These are phyloP conservation scores for Dynastes grantii DNA, from an alignment of 2,888 invertebrate species.

Conservation along the genomic window DNA sequence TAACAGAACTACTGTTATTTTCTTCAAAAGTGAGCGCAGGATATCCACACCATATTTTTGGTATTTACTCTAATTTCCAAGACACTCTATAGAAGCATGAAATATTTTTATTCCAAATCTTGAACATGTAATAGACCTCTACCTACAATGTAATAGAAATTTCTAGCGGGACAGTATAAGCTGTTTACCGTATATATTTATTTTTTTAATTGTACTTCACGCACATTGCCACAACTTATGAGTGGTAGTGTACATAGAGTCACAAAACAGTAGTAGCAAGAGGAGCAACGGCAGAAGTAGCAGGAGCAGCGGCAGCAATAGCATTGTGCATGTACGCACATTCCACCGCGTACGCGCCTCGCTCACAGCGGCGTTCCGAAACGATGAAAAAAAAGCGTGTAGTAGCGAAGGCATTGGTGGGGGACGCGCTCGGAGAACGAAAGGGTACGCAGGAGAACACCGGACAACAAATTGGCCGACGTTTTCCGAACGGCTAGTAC, in stretches of 20 bases:
- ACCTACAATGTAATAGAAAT: too few relatives aligned
- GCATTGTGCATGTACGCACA: conserved; percentile 45
- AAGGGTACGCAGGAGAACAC: conserved; percentile 69
- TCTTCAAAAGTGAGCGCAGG: too few relatives aligned
- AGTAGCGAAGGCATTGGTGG: conserved; percentile 23
- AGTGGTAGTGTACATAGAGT: background rate
- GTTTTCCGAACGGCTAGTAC: conserved; percentile 58
- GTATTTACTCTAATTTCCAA: too few relatives aligned
- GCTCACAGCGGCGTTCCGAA: conserved; percentile 25
- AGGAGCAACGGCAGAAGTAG: conserved; percentile 9
- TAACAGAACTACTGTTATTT: too few relatives aligned
- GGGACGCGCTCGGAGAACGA: conserved; percentile 56
- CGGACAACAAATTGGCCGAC: conserved; percentile 70
- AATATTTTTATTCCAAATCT: too few relatives aligned
- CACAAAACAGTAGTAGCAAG: conserved; percentile 2
- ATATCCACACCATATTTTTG: too few relatives aligned
- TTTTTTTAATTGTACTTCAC: too few relatives aligned
- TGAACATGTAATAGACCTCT: too few relatives aligned
- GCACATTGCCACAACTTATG: too few relatives aligned
- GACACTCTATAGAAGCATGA: too few relatives aligned
- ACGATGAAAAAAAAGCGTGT: conserved; percentile 41
- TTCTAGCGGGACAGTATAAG: too few relatives aligned
- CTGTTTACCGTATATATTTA: too few relatives aligned
- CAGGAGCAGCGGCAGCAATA: conserved; percentile 28
- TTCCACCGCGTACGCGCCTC: conserved; percentile 38